Evolutionary conservation across 2,888 invertebrate species (phyloP), one percentile per base, ranked within the genome.

Genomic region (Nysson spinosus): DNA sequence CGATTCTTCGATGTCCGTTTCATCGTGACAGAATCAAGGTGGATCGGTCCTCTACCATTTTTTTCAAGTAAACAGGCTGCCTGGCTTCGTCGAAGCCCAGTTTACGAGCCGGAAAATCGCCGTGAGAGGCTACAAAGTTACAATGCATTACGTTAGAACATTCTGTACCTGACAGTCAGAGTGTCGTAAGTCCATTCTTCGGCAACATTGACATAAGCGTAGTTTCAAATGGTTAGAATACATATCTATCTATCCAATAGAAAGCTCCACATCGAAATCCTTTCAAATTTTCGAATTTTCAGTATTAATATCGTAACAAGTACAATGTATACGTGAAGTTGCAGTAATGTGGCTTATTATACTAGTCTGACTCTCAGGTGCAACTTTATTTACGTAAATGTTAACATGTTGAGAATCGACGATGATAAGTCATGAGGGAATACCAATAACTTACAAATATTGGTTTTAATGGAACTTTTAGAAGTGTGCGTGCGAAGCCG

Each of bases 291-390:
- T 66, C 55, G 54, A 55, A 26, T 64, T 72, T 46, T 64, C 57
- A 64, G 69, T 68, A 72, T 71, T 68, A 63, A 28, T 55, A 39
- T 39, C 52, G 42, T 54, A 68, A 46, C 52, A 19, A 40, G 42
- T 46, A 39, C 63, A 42, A 57, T 43, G 28, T 50, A 44, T 63
- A 42, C 28, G 52, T 39, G 46, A 57, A 54, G 58, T 69, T 54
- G 63, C 61, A 50, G 54, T 62, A 52, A 64, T 51, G 64, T 64
- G 69, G 55, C 72, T 76, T 58, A 62, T 76, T 39, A 65, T 47
- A 50, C 58, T 61, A 63, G 68, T 74, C 66, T 68, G 77, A 54
- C 68, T 71, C 61, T 74, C 74, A 61, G 74, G 75, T 68, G 74
- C 56, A 61, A 44, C 50, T 40, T 57, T 50, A 68, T 57, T 65